A percentile compares a stretch with the other conserved stretches of the same genome.
These are phyloP conservation scores for Falco peregrinus DNA, from an alignment of 2,797 vertebrate species.

Conservation along the genomic window DNA sequence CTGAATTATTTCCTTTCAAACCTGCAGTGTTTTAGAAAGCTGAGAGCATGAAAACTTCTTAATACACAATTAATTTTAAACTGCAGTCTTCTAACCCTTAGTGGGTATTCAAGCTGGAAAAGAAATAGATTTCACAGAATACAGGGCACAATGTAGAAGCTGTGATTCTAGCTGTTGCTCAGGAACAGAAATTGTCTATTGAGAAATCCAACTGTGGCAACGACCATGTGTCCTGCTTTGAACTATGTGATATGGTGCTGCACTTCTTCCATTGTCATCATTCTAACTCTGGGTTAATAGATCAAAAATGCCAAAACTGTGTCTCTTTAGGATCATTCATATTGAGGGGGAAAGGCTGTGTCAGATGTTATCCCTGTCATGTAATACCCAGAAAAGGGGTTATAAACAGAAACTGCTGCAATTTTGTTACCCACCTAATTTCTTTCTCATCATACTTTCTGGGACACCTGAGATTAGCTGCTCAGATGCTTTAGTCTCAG, in stretches of 20 bases:
- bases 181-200: background rate
- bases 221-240: fast-evolving
- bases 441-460: background rate
- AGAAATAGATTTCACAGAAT: background rate
- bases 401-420: background rate
- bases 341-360: background rate
- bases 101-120: background rate
- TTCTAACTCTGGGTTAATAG: background rate
- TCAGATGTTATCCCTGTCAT: background rate
- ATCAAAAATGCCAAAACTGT: background rate
- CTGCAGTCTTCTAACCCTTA: background rate
- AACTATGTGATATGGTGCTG: background rate
- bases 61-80: background rate
- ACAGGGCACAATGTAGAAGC: background rate
- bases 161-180: background rate
- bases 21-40: background rate
- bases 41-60: background rate
- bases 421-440: background rate
- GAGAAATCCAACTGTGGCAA: background rate
- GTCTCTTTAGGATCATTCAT: background rate
- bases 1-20: constrained; percentile 9
- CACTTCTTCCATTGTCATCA: background rate
- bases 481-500: background rate
- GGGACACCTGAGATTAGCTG: background rate
- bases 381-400: background rate